Evolutionary conservation across 2,888 invertebrate species (phyloP), one percentile per base, ranked within the genome.

Genomic region (Liopterus haemorrhoidalis): DNA sequence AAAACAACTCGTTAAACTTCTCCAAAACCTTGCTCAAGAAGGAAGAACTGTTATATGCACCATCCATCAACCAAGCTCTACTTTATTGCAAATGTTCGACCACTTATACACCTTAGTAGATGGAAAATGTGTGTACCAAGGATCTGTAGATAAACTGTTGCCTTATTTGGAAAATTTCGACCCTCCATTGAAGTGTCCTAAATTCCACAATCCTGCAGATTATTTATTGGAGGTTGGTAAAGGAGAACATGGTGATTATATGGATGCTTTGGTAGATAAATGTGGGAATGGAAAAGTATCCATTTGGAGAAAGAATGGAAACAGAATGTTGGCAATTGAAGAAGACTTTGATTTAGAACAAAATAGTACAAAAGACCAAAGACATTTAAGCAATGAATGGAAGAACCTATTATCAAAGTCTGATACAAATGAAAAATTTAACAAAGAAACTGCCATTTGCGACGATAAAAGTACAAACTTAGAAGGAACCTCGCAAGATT

Each of bases 121-220:
- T 22, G 94, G 93, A 0, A 72, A 75, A 52, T 89, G 88, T 61
- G 79, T 85, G 12, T 89, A 85, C 63, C 80, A 86, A 49, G 94
- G 94, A 5, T 78, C 84, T 1, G 78, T 88, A 1, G 72, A 75
- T 20, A 79, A 79, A 44, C 68, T 95, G 15, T 71, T 93, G 36
- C 84, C 86, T 0, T 94, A 83, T 70, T 69, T 94, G 48, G 73
- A 75, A 39, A n/a, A n/a, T n/a, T n/a, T n/a, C n/a, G 76, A 78
- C 50, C 70, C 82, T 46, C 76, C 79, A 52, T 70, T 92, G 9
- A 70, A 74, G 19, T 94, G 94, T 66, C 94, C 93, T 0, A 78
- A 82, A 11, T 89, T 87, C 60, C 90, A 94, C 66, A 93, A 92
- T 70, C 91, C 92, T 28, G 87, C 91, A 11, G 93, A 93, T 67